Evolutionary conservation across 92 coral and sea anemone genomes (phyloP), one percentile per base, ranked within the genome.

Genomic region (Metridium senile): DNA sequence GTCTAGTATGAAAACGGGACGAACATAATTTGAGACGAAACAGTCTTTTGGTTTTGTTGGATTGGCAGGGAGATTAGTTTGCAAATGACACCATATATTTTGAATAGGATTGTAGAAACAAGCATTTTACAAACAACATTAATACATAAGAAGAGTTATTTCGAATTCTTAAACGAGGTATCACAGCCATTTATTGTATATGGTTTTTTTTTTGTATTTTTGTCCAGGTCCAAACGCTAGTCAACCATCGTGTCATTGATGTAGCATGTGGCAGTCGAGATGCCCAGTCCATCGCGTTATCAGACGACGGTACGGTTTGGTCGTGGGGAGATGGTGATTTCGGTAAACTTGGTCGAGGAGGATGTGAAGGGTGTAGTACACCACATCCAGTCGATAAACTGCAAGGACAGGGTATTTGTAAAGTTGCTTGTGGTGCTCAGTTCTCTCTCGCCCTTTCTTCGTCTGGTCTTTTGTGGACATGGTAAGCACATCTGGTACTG

Each of bases 271-370:
- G 99, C 63, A 95, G 99, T 57, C 99, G 99, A 82, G 99, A 95
- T 76, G 99, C 99, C 58, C 99, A 95, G 87, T 93, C 99, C 35
- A 89, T 95, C 28, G 97, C 99, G 33, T 73, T 92, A 76, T 89
- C 99, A 26, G 94, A 83, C 71, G 97, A 95, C 62, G 99, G 97
- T 35, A 83, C 78, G 30, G 99, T 95, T 30, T 95, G 97, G 99
- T 92, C 99, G 51, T 95, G 99, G 99, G 99, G 99, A 29, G 99
- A 95, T 71, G 99, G 99, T 33, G 99, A 95, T 89, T 95, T 95
- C 75, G 99, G 99, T 11, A 95, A 95, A 82, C 89, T 95, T 67
- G 99, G 99, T 20, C 97, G 99, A 62, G 97, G 99, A 18, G 97
- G 99, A 1, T 92, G 99, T 71, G 99, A 95, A 78, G 99, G 99